Percentiles rank a stretch among this genome's conserved stretches.
Conservation (phyloP, 1,140 invertebrate genomes). For the Nebria ingens region DNA sequence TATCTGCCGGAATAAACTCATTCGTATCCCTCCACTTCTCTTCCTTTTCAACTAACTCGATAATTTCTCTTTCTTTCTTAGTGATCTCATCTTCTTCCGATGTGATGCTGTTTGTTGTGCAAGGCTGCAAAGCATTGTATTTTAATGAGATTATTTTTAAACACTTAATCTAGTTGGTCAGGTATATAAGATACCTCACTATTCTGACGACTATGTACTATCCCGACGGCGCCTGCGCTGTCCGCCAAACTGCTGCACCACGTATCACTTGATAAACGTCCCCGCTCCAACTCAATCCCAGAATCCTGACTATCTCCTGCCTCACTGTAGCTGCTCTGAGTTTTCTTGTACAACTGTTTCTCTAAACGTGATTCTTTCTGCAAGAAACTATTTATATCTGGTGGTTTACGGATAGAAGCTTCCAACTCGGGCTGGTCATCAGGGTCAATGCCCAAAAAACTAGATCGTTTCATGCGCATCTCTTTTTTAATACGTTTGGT, state of each 20-base stretch:
- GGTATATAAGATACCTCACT: conserved; percentile 50
- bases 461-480: conserved; percentile 68
- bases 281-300: conserved; percentile 58
- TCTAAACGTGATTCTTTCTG: conserved; percentile 70
- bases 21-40: conserved; percentile 36
- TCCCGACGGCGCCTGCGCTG: conserved; percentile 44
- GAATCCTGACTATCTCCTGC: conserved; percentile 58
- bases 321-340: conserved; percentile 32
- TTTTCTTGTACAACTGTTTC: conserved; percentile 55
- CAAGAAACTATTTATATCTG: conserved; percentile 64
- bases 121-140: background rate
- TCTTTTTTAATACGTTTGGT: conserved; percentile 80
- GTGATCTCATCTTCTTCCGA: conserved; percentile 61
- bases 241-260: conserved; percentile 52
- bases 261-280: conserved; percentile 40
- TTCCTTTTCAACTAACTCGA: conserved; percentile 56
- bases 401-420: conserved; percentile 58
- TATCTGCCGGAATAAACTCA: conserved; percentile 14
- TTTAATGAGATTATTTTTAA: background rate
- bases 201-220: conserved; percentile 57
- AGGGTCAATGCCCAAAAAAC: conserved; percentile 74
- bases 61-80: conserved; percentile 61
- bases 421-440: conserved; percentile 55
- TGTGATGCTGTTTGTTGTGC: conserved; percentile 27
- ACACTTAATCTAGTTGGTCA: background rate